Conservation (phyloP, 2,113 vertebrate species). For the Passer montanus region DNA sequence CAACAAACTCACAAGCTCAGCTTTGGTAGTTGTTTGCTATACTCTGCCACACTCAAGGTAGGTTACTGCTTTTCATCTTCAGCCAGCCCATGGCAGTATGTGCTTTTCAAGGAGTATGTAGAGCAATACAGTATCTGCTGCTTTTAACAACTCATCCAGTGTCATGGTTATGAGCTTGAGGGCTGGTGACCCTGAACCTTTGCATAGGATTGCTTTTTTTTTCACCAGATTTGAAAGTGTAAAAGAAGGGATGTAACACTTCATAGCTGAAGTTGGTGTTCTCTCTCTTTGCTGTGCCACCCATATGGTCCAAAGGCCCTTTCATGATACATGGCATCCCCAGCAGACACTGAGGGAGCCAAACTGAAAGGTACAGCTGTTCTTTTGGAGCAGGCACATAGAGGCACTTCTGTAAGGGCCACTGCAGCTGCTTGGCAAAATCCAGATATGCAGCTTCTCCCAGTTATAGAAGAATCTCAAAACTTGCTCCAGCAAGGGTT, state of each 20-base stretch:
- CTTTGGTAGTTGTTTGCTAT: background rate
- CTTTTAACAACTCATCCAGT: background rate
- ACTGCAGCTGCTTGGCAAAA: background rate
- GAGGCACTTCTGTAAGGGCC: background rate
- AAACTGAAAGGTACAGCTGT: background rate
- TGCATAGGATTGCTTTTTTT: background rate
- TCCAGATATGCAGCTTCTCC: background rate
- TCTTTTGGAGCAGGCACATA: background rate
- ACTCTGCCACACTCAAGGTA: background rate
- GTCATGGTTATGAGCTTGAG: background rate
- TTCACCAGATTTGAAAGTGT: background rate
- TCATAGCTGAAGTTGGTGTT: background rate
- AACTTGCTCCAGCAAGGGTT: background rate
- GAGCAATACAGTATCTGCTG: background rate
- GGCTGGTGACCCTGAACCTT: background rate
- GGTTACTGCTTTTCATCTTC: background rate
- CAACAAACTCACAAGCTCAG: background rate
- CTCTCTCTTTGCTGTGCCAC: background rate
- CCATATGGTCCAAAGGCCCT: background rate
- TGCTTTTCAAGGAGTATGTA: background rate
- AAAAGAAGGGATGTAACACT: background rate
- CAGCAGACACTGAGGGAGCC: background rate
- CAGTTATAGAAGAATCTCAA: background rate
- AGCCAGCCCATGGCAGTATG: background rate
- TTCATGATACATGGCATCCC: background rate